These are phyloP conservation scores for Eurois occulta DNA, from an alignment of 2,888 invertebrate genomes.

Conservation along the genomic window DNA sequence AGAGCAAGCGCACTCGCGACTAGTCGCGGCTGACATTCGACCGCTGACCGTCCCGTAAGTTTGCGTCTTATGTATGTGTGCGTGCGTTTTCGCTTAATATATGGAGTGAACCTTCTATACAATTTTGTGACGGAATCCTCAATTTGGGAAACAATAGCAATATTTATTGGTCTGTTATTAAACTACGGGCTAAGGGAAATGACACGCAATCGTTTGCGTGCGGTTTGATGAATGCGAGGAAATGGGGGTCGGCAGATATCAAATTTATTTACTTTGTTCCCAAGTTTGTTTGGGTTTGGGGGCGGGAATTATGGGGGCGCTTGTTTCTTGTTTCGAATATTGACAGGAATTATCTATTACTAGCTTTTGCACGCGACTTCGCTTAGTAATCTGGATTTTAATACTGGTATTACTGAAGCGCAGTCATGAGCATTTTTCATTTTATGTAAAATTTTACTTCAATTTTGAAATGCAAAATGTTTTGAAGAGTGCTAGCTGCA, in stretches of 20 bases:
- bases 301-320: conserved; percentile 23
- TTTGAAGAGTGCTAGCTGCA: conserved; percentile 14
- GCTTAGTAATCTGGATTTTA: neutral
- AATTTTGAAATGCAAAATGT: conserved; percentile 6
- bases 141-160: conserved; percentile 50
- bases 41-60: neutral
- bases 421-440: neutral
- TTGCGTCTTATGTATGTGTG: neutral
- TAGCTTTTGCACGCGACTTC: neutral
- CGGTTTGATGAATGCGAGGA: conserved; percentile 61
- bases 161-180: conserved; percentile 63
- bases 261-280: conserved; percentile 53
- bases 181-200: conserved; percentile 47
- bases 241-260: conserved; percentile 58
- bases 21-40: neutral
- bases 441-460: neutral
- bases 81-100: neutral
- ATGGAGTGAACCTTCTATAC: neutral
- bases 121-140: neutral
- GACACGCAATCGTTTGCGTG: conserved; percentile 66
- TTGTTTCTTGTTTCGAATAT: conserved; percentile 28
- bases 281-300: conserved; percentile 33
- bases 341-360: conserved; percentile 20
- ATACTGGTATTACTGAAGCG: neutral
- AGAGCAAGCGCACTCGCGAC: neutral